These are phyloP conservation scores for Dascillus cervinus DNA, from an alignment of 2,888 invertebrate genomes.

Conservation along the genomic window DNA sequence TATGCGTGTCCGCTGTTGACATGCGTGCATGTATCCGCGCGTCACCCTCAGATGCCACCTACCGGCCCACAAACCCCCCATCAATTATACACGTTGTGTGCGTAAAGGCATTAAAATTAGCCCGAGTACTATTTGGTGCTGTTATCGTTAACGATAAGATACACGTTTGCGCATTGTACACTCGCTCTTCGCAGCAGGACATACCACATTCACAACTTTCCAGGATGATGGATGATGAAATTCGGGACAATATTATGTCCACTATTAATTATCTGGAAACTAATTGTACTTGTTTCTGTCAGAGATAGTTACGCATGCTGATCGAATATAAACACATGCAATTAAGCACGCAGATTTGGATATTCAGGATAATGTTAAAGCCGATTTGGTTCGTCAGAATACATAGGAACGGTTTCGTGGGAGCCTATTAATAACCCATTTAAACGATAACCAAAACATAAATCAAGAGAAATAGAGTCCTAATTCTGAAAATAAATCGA, in stretches of 20 bases:
- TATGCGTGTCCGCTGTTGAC: slow-evolving; percentile 21
- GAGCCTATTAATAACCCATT: no score
- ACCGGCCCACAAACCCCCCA: slow-evolving; percentile 22
- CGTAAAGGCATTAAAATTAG: slow-evolving; percentile 42
- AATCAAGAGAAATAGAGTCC: no score
- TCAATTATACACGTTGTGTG: slow-evolving; percentile 38
- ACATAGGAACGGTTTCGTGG: no score
- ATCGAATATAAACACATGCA: no score
- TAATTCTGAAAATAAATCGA: no score
- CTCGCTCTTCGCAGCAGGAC: slow-evolving; percentile 20
- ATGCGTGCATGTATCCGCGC: slow-evolving; percentile 16
- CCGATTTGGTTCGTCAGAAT: no score
- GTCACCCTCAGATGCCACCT: slow-evolving; percentile 16
- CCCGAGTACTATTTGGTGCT: slow-evolving; percentile 33
- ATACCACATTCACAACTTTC: no score
- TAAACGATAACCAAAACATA: no score
- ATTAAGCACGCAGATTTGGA: no score
- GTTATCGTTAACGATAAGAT: slow-evolving; percentile 33
- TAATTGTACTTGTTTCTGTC: slow-evolving; percentile 24
- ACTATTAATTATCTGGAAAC: slow-evolving; percentile 23
- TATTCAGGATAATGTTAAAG: no score
- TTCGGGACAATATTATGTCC: slow-evolving; percentile 18
- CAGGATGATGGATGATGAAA: slow-evolving; percentile 26
- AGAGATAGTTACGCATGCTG: slow-evolving; percentile 2
- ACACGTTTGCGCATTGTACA: slow-evolving; percentile 28